Conservation (phyloP, 2,113 vertebrate genomes). For the Rissa tridactyla region DNA sequence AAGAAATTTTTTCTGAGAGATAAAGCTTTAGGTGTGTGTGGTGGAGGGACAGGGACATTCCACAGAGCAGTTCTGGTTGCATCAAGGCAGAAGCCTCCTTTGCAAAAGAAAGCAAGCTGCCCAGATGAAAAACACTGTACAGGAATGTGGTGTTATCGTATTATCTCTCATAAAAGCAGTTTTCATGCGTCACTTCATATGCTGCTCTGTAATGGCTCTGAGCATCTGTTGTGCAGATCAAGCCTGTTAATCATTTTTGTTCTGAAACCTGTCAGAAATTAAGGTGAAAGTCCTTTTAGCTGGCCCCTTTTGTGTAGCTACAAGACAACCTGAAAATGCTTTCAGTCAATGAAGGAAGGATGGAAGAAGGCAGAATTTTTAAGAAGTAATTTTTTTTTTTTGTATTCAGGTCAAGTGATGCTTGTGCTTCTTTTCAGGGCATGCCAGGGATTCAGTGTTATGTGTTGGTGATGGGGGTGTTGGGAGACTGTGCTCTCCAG, state of each 20-base stretch:
- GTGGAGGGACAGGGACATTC: background rate
- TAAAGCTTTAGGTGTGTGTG: rapidly evolving
- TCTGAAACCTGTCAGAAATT: constrained; percentile 23
- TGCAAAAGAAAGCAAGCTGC: background rate
- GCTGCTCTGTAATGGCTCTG: background rate
- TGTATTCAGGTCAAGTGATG: background rate
- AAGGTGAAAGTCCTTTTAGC: constrained; percentile 11
- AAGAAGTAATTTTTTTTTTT: background rate
- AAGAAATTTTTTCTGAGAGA: background rate
- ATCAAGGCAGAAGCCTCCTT: background rate
- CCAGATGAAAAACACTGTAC: background rate
- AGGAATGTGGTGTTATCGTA: rapidly evolving
- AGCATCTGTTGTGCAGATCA: constrained; percentile 25
- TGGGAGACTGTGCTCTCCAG: background rate
- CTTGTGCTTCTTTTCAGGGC: background rate
- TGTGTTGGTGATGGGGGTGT: background rate
- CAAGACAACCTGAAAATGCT: background rate
- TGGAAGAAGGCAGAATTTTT: background rate
- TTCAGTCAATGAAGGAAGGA: background rate
- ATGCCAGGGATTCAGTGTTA: background rate
- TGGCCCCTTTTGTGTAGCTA: background rate
- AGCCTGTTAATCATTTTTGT: constrained; percentile 7
- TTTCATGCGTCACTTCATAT: background rate
- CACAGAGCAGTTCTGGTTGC: background rate
- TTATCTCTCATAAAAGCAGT: background rate